Evolutionary conservation across 2,888 invertebrate genomes (phyloP).

Genomic region (Panzeria rudis): DNA sequence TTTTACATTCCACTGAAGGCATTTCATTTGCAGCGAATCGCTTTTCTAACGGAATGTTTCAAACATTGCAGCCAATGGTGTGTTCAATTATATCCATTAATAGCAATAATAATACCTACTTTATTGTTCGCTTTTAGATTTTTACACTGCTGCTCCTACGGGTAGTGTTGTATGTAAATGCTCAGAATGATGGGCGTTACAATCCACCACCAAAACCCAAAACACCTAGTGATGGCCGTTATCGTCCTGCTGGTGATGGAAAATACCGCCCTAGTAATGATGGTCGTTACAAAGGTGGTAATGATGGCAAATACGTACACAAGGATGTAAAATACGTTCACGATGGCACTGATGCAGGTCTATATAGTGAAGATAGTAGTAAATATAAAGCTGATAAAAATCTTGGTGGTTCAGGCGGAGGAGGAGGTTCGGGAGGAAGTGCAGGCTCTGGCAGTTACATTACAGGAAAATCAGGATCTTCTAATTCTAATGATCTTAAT

Average conservation of each 20-base stretch:
- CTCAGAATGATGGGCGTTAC: constrained; percentile 84
- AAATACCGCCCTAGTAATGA: constrained; percentile 83
- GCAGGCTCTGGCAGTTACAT: too few relatives aligned
- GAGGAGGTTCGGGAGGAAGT: constrained; percentile 32
- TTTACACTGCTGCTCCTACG: constrained; percentile 70
- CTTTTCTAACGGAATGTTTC: constrained; percentile 44
- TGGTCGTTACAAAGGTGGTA: constrained; percentile 79
- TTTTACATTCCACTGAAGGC: constrained; percentile 21
- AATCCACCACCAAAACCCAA: constrained; percentile 77
- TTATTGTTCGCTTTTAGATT: constrained; percentile 34
- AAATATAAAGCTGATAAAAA: constrained; percentile 15
- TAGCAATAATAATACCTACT: neutral
- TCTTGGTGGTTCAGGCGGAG: neutral
- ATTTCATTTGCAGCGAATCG: constrained; percentile 19
- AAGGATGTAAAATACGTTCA: constrained; percentile 80
- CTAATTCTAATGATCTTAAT: too few relatives aligned
- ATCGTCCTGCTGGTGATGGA: constrained; percentile 77
- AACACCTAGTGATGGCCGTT: constrained; percentile 77
- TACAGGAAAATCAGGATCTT: too few relatives aligned
- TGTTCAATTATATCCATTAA: neutral
- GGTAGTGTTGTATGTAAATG: constrained; percentile 71
- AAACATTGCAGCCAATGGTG: constrained; percentile 42
- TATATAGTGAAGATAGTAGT: constrained; percentile 77
- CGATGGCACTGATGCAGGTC: constrained; percentile 78
- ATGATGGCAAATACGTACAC: constrained; percentile 85